Evolutionary conservation across 1,140 invertebrate species (phyloP), one percentile per base, ranked within the genome.

Genomic region (Drosophila busckii): DNA sequence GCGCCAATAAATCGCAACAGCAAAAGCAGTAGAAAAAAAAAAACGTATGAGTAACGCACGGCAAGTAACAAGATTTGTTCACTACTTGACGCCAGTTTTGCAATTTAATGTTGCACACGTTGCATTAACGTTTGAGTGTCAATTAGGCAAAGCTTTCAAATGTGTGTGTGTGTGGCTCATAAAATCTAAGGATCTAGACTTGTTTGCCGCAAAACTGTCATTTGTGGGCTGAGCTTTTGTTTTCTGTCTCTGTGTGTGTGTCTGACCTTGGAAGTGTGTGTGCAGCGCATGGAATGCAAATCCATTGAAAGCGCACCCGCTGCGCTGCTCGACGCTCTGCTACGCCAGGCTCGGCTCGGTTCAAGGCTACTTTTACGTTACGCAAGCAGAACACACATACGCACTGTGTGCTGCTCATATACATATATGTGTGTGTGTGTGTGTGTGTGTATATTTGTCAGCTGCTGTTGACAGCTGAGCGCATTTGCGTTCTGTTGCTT

Each of bases 271-370:
- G 26, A 41, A 50, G 16, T 50, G 23, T 13, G 37, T 48, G 49
- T 34, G 38, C 15, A 46, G 58, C 31, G 73, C 53, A 50, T 64
- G 64, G 65, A 67, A 80, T 80, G 75, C 75, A 80, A 80, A 80
- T 80, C 75, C 75, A 80, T 80, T 80, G 75, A 80, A 80, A 80
- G 75, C 75, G n/a, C n/a, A n/a, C n/a, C n/a, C n/a, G n/a, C n/a
- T n/a, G n/a, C n/a, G n/a, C n/a, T n/a, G n/a, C n/a, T n/a, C n/a
- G n/a, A n/a, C n/a, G n/a, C n/a, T n/a, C n/a, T n/a, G n/a, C n/a
- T n/a, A n/a, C n/a, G 75, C 58, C 73, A 78, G 75, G 70, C 69
- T 82, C 69, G n/a, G n/a, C n/a, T n/a, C 75, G 75, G 75, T 80
- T 80, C 75, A 80, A 80, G 75, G 75, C 75, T 80, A 75, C 46